These are phyloP conservation scores for Cheilosia vernalis DNA, from an alignment of 2,888 invertebrate species.

Conservation along the genomic window DNA sequence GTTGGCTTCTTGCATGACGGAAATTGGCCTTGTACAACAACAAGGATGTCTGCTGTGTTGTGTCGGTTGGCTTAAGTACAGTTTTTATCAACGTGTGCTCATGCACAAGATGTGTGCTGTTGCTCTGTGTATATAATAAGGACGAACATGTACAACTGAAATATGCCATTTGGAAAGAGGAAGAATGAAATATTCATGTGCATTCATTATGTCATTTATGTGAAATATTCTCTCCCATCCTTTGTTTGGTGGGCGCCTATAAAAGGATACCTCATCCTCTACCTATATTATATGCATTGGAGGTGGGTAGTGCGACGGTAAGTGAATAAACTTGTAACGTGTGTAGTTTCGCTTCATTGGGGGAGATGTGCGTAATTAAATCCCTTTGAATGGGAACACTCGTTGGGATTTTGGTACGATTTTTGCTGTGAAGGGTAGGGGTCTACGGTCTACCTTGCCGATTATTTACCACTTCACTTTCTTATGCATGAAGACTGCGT, in stretches of 20 bases:
- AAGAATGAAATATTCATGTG: slow-evolving; percentile 35
- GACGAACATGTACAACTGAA: slow-evolving; percentile 10
- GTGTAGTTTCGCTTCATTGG: not conserved
- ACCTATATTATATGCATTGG: not conserved
- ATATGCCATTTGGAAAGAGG: not conserved
- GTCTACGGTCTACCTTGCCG: not conserved
- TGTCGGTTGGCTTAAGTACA: slow-evolving; percentile 38
- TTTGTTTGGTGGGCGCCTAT: not conserved
- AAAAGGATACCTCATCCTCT: too few relatives aligned
- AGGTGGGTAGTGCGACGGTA: not conserved
- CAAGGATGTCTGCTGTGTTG: slow-evolving; percentile 4
- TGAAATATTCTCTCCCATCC: slow-evolving; percentile 8
- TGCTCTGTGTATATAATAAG: not conserved
- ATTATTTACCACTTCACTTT: too few relatives aligned
- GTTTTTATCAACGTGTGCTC: slow-evolving; percentile 23
- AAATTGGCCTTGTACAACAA: not conserved
- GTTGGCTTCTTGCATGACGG: slow-evolving; percentile 20
- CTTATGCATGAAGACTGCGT: too few relatives aligned
- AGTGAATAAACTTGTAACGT: not conserved
- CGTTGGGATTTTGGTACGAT: not conserved
- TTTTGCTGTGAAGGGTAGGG: not conserved
- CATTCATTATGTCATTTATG: slow-evolving; percentile 34
- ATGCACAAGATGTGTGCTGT: slow-evolving; percentile 26
- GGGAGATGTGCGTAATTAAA: not conserved
- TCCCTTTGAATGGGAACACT: not conserved